Conservation (phyloP, 2,113 vertebrate species). For the Myrmophylax atrothorax region DNA sequence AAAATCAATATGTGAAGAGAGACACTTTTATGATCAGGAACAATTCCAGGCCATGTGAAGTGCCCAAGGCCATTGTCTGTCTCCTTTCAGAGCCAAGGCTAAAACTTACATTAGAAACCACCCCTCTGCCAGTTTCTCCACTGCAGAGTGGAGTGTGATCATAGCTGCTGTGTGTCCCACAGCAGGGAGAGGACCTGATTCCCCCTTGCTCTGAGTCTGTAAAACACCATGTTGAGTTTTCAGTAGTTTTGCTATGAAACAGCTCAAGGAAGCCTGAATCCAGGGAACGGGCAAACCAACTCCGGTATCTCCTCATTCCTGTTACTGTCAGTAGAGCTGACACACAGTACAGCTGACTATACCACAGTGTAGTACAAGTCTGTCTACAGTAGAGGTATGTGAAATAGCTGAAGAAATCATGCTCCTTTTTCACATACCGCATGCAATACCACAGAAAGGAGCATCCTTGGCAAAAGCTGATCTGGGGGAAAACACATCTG, state of each 20-base stretch:
- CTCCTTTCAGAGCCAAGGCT: neutral
- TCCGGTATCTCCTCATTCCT: neutral
- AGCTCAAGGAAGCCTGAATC: neutral
- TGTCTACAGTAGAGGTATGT: rapidly evolving
- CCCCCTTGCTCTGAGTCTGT: neutral
- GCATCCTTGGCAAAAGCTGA: neutral
- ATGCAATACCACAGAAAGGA: neutral
- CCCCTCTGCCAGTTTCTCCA: neutral
- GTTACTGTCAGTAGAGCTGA: neutral
- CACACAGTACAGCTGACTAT: rapidly evolving
- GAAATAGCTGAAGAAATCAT: neutral
- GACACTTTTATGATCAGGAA: neutral
- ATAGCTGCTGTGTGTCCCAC: neutral
- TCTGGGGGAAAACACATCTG: neutral
- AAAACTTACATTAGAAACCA: neutral
- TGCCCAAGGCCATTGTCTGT: rapidly evolving
- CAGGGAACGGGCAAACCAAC: neutral
- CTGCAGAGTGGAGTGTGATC: neutral
- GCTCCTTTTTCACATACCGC: neutral
- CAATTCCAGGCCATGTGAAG: neutral
- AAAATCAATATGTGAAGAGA: neutral
- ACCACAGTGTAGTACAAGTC: neutral
- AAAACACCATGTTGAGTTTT: neutral
- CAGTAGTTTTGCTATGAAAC: neutral
- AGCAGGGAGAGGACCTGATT: neutral